phyloP scores from a whole-genome alignment of 37 sponge, comb jelly and placozoan genomes.

The Petrosia ficiformis region DNA sequence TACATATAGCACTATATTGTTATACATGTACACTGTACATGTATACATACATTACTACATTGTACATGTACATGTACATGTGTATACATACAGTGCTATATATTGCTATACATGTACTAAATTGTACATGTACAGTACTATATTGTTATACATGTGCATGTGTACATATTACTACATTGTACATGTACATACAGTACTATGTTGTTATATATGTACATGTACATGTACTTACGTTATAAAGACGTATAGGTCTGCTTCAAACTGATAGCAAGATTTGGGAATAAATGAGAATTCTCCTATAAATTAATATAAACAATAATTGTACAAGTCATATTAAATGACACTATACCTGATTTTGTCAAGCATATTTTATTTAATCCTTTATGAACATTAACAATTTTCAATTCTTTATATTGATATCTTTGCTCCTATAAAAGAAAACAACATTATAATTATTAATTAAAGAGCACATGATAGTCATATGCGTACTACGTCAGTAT shows the following conservation, averaged over 20 bases:
- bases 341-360: conserved; percentile 44
- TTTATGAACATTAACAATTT: neutral
- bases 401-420: neutral
- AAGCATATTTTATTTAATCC: conserved; percentile 46
- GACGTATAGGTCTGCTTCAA: conserved; percentile 42
- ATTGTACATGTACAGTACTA: too few species aligned
- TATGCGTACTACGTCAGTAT: neutral
- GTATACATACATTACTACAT: too few species aligned
- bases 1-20: too few species aligned
- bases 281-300: conserved; percentile 6
- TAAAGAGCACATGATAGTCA: neutral
- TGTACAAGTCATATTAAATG: neutral
- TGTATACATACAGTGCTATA: too few species aligned
- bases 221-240: conserved; percentile 73
- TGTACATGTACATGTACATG: too few species aligned
- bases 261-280: conserved; percentile 75
- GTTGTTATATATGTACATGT: too few species aligned
- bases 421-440: neutral
- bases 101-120: too few species aligned
- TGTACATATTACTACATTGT: too few species aligned
- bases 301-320: neutral
- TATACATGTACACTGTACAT: too few species aligned
- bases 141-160: too few species aligned
- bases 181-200: too few species aligned
- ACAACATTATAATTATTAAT: too few species aligned